Percentiles rank a stretch among this genome's conserved stretches.
These are phyloP conservation scores for Pardosa pseudoannulata DNA, from an alignment of 2,888 invertebrate species.

Conservation along the genomic window DNA sequence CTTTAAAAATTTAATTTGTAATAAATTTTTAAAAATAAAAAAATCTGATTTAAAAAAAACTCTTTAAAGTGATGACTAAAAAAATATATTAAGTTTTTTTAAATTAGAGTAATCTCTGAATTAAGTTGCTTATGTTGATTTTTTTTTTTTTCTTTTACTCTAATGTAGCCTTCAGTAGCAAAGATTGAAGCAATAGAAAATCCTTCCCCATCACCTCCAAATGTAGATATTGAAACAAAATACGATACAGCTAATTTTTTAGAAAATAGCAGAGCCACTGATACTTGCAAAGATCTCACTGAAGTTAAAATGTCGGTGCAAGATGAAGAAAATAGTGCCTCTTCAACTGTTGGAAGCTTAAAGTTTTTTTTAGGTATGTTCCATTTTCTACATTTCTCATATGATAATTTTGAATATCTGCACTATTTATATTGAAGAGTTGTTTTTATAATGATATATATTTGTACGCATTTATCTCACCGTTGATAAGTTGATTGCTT, in stretches of 20 bases:
- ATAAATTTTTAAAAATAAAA: too few species aligned
- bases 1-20: too few species aligned
- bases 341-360: slow-evolving; percentile 67
- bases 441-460: too few species aligned
- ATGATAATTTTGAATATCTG: too few species aligned
- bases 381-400: too few species aligned
- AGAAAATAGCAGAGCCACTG: slow-evolving; percentile 64
- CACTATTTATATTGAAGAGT: too few species aligned
- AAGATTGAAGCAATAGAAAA: slow-evolving; percentile 23
- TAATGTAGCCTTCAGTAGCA: slow-evolving; percentile 34
- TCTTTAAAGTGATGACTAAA: too few species aligned
- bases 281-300: slow-evolving; percentile 40
- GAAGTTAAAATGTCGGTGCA: slow-evolving; percentile 29
- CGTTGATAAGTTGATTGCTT: too few species aligned
- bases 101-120: background rate
- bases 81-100: too few species aligned
- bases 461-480: too few species aligned
- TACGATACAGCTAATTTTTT: slow-evolving; percentile 59
- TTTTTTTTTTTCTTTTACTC: background rate
- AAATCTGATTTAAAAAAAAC: too few species aligned
- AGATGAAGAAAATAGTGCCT: slow-evolving; percentile 18
- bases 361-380: slow-evolving; percentile 70
- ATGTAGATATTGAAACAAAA: slow-evolving; percentile 25
- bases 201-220: background rate
- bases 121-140: background rate